phyloP scores from a whole-genome alignment of 2,888 invertebrate species.

The Epiblema foenella region DNA sequence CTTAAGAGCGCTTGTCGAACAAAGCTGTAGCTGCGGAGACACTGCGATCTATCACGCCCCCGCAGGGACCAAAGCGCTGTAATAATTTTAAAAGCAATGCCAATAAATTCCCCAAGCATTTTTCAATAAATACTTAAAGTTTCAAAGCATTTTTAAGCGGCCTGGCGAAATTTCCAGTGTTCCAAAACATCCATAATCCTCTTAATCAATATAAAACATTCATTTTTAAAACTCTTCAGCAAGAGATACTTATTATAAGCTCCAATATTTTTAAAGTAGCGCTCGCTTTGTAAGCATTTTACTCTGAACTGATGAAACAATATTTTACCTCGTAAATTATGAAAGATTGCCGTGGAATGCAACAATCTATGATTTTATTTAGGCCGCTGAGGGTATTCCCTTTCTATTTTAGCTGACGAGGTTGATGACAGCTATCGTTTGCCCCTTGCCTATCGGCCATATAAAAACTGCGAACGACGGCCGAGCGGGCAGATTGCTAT shows the following conservation, averaged over 20 bases:
- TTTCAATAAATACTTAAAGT: conserved; percentile 15
- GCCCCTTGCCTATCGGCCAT: not conserved
- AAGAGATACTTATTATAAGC: conserved; percentile 46
- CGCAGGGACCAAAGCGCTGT: conserved; percentile 23
- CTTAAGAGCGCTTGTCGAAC: conserved; percentile 5
- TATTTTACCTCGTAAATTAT: not conserved
- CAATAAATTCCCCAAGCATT: conserved; percentile 19
- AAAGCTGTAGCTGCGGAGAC: conserved; percentile 6
- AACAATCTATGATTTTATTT: conserved; percentile 9
- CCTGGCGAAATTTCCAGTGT: conserved; percentile 1
- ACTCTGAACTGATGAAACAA: conserved; percentile 48
- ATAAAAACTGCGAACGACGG: conserved; percentile 30
- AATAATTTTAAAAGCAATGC: conserved; percentile 32
- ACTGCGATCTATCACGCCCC: conserved; percentile 26
- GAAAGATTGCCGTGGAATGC: not conserved
- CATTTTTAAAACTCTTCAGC: conserved; percentile 44
- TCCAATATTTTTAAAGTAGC: conserved; percentile 51
- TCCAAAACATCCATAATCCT: conserved; percentile 44
- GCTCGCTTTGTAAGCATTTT: conserved; percentile 48
- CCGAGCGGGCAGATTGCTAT: conserved; percentile 20
- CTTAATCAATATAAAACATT: conserved; percentile 49
- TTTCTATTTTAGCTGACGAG: conserved; percentile 21
- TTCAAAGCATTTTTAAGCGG: conserved; percentile 10
- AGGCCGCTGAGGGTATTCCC: conserved; percentile 7
- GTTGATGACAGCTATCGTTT: conserved; percentile 23